A percentile compares a stretch with the other conserved stretches of the same genome.
phyloP scores from a whole-genome alignment of 2,888 invertebrate genomes.

The Carcina quercana region DNA sequence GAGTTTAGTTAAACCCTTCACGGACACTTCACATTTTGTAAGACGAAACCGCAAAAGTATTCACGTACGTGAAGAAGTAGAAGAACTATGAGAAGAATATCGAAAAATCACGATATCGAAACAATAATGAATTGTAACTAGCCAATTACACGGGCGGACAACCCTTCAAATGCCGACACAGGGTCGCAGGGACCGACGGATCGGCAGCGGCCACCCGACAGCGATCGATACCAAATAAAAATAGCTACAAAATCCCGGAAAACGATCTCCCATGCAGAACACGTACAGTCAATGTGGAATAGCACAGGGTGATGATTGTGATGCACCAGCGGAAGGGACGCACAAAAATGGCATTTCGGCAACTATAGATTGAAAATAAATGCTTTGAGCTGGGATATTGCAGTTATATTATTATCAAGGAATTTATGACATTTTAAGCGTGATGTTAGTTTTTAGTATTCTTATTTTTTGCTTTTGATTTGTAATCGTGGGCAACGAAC shows the following conservation, averaged over 20 bases:
- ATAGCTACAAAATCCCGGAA: conserved; percentile 64
- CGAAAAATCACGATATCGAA: conserved; percentile 41
- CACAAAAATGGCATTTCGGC: conserved; percentile 42
- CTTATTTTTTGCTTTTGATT: no score
- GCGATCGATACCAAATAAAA: conserved; percentile 65
- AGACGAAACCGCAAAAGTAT: no score
- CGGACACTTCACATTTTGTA: no score
- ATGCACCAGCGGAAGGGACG: conserved; percentile 51
- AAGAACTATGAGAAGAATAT: no score
- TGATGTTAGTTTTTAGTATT: no score
- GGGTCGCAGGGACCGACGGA: conserved; percentile 30
- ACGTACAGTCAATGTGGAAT: conserved; percentile 71
- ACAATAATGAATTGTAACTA: conserved; percentile 69
- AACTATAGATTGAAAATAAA: conserved; percentile 61
- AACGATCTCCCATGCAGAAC: conserved; percentile 54
- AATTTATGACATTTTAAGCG: no score
- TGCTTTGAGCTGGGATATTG: conserved; percentile 18
- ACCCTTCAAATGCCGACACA: conserved; percentile 52
- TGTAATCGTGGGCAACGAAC: no score
- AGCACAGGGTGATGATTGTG: conserved; percentile 64
- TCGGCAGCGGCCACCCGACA: conserved; percentile 25
- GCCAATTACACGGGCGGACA: conserved; percentile 64
- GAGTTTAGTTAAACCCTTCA: no score
- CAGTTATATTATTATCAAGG: no score
- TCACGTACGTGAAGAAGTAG: no score